phyloP scores from a whole-genome alignment of 2,888 invertebrate species.

The Torymus aiolomorphi region DNA sequence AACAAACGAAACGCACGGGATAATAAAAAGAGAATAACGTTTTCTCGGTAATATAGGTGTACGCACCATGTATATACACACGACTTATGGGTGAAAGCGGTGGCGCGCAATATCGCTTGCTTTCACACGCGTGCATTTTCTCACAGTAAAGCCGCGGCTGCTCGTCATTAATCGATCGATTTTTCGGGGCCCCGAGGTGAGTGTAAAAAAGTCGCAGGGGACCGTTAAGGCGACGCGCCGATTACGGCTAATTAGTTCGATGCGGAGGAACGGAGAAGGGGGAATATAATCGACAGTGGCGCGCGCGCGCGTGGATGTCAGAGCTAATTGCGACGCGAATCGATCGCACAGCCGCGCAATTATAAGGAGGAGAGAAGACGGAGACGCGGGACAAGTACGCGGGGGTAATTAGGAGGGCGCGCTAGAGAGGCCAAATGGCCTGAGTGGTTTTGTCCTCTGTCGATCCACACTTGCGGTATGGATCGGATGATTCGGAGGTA shows the following conservation, averaged over 20 bases:
- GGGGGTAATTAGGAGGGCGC: slow-evolving; percentile 10
- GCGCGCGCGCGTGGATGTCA: too few relatives aligned
- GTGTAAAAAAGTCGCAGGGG: not conserved
- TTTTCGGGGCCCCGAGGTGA: too few relatives aligned
- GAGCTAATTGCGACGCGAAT: slow-evolving; percentile 45
- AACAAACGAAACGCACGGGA: not conserved
- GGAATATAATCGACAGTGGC: slow-evolving; percentile 1
- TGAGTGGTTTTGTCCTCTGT: too few relatives aligned
- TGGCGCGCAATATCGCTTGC: not conserved
- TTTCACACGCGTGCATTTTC: slow-evolving; percentile 43
- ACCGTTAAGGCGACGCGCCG: slow-evolving; percentile 38
- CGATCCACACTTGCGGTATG: too few relatives aligned
- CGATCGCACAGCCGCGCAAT: slow-evolving; percentile 14
- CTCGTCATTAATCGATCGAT: too few relatives aligned
- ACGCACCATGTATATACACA: too few relatives aligned
- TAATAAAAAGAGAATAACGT: not conserved
- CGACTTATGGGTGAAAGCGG: slow-evolving; percentile 39
- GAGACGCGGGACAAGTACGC: not conserved
- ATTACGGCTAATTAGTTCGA: slow-evolving; percentile 49
- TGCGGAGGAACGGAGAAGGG: too few relatives aligned
- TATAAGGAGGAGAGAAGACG: not conserved
- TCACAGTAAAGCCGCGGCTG: slow-evolving; percentile 29
- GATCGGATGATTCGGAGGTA: too few relatives aligned
- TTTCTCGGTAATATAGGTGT: too few relatives aligned
- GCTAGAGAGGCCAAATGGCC: not conserved